Conservation (phyloP, 2,888 invertebrate genomes). For the Drosophila nigricruria region DNA sequence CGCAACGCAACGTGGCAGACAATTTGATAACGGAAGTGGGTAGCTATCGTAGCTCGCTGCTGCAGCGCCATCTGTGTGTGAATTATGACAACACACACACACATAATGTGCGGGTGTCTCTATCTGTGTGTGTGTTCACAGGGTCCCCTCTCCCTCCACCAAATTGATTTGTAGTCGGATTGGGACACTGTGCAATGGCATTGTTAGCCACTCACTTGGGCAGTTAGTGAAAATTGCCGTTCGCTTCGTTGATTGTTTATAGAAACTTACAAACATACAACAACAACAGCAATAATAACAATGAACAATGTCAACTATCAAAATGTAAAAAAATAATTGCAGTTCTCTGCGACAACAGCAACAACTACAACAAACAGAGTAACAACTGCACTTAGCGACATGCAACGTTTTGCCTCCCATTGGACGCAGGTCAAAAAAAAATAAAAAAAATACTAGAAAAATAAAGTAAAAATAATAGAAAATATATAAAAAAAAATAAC, state of each 20-base stretch:
- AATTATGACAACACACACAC: conserved; percentile 44
- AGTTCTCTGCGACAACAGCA: conserved; percentile 66
- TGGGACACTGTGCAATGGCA: conserved; percentile 65
- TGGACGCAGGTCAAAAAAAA: conserved; percentile 45
- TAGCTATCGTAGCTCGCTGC: conserved; percentile 28
- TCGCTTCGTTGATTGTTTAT: conserved; percentile 79
- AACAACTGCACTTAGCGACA: conserved; percentile 74
- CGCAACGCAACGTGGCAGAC: conserved; percentile 56
- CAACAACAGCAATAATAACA: conserved; percentile 30
- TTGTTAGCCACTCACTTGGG: conserved; percentile 69
- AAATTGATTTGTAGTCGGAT: conserved; percentile 73
- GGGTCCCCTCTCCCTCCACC: conserved; percentile 30
- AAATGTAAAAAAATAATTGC: conserved; percentile 73
- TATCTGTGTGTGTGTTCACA: conserved; percentile 59
- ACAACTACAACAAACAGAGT: conserved; percentile 35
- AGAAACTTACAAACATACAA: conserved; percentile 45
- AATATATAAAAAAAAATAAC: conserved; percentile 1
- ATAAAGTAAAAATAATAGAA: neutral
- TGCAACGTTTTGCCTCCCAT: conserved; percentile 69
- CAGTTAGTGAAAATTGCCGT: conserved; percentile 75
- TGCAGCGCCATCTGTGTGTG: conserved; percentile 54
- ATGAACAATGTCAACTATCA: conserved; percentile 70
- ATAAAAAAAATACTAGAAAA: neutral
- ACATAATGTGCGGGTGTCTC: conserved; percentile 1
- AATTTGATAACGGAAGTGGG: conserved; percentile 65